Base-by-base conservation (phyloP, 2,888 invertebrate genomes). In the Scaptodrosophila latifasciaeformis region DNA sequence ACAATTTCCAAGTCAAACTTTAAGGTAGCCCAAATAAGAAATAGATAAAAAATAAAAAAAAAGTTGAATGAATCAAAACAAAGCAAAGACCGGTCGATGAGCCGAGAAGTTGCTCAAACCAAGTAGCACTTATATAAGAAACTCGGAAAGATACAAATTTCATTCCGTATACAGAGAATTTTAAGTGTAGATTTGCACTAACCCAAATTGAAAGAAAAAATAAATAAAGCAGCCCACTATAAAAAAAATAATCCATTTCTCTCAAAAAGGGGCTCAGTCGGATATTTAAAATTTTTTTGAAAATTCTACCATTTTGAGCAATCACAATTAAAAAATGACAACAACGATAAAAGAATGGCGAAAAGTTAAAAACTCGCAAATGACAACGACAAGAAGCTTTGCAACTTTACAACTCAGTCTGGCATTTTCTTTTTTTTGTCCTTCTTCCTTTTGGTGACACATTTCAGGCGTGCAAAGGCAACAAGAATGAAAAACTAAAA, bases 21-120 rank as follows among this genome's bases (percentile, higher is more conserved):
- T n/a, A n/a, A n/a, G n/a, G n/a, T n/a, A n/a, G n/a, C n/a, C n/a
- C n/a, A n/a, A n/a, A n/a, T n/a, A n/a, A n/a, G n/a, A n/a, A n/a
- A n/a, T n/a, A n/a, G n/a, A n/a, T n/a, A n/a, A n/a, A n/a, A n/a
- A n/a, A n/a, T n/a, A n/a, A n/a, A 27, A 21, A 31, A 35, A 49
- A 54, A 57, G 68, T 67, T 67, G 64, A 65, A 65, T 55, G 68
- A 49, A 54, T 55, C 48, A 49, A 65, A 63, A 65, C 68, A 65
- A 65, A 50, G 63, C 10, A n/a, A 5, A 6, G 9, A 27, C 27
- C 5, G 9, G 27, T 6, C 5, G 27, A 53, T 19, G 40, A 17
- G 30, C 45, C 52, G 46, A 53, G 10, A 51, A 54, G 42, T 5
- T 46, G 35, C 47, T 27, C 52, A 60, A 44, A 53, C 52, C 54